Evolutionary conservation across 1,140 invertebrate species (phyloP).

Genomic region (Trichonephila inaurata): DNA sequence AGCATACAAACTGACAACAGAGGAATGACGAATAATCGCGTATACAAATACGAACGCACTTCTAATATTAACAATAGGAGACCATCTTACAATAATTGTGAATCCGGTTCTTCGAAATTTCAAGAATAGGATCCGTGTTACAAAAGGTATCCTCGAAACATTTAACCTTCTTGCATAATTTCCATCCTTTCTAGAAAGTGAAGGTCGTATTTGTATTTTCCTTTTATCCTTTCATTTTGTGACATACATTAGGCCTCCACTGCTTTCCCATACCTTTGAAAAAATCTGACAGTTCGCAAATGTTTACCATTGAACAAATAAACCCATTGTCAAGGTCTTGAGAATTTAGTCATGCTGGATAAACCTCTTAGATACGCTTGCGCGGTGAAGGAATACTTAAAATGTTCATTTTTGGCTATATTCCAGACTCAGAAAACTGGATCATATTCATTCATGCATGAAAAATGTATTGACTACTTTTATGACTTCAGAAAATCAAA

Average conservation of each 20-base stretch:
- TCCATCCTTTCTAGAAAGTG: not conserved
- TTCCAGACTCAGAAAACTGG: not conserved
- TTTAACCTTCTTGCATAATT: constrained; percentile 1
- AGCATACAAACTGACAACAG: too few relatives aligned
- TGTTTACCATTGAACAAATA: constrained; percentile 5
- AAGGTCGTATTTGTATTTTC: not conserved
- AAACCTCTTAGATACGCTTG: not conserved
- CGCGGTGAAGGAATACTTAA: not conserved
- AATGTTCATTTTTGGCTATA: not conserved
- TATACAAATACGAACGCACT: too few relatives aligned
- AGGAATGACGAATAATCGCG: too few relatives aligned
- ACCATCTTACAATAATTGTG: too few relatives aligned
- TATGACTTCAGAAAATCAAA: not conserved
- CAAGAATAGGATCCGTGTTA: not conserved
- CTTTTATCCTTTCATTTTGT: not conserved
- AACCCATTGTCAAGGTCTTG: constrained; percentile 38
- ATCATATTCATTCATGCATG: not conserved
- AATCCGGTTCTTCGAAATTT: not conserved
- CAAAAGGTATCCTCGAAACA: not conserved
- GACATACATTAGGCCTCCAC: not conserved
- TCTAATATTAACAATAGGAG: too few relatives aligned
- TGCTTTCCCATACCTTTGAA: not conserved
- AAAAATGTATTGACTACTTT: not conserved
- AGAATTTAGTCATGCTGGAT: constrained; percentile 15
- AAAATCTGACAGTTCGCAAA: not conserved